Evolutionary conservation across 64 coral and sea anemone species (phyloP), one percentile per base, ranked within the genome.

Genomic region (Stichodactyla mertensii): DNA sequence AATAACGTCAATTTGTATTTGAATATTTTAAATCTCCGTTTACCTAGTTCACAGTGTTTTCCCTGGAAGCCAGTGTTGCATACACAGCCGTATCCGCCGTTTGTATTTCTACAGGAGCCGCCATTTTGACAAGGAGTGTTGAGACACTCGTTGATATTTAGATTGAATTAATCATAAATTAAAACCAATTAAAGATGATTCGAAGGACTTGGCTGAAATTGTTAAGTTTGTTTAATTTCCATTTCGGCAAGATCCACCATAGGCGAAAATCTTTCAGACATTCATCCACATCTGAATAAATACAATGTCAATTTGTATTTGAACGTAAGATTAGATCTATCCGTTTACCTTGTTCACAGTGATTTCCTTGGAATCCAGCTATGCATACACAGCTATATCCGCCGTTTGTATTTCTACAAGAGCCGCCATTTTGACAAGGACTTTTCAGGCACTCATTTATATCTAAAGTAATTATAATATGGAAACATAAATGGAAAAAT

Each of bases 391-490:
- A 83, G 18, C 4, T 54, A 36, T 83, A 83, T 13, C 80, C 52
- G n/a, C 80, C 80, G 9, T 83, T 57, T 24, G 27, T 83, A 83
- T 83, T 92, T 71, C 66, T 61, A 67, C 86, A 92, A 13, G 91
- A 88, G 6, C 69, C 91, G 15, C 91, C 91, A 27, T 92, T 92
- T 77, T 92, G 28, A 66, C 91, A 92, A 5, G 91, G 82, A 31
- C 27, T 90, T 55, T 10, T 28, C 22, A 77, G 4, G 16, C 86
- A 92, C 85, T 88, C 89, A 79, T 90, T 77, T 22, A 58, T 79
- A 90, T 77, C 82, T 90, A 2, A 45, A 45, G 36, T 45, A 45
- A 45, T 45, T 45, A 45, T 45, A 45, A 45, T 45, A 45, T 45
- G 36, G 36, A 45, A 45, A 45, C 36, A 45, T 45, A 45, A 45